Base-by-base conservation (phyloP, 2,888 invertebrate genomes). In the Tinea semifulvella region DNA sequence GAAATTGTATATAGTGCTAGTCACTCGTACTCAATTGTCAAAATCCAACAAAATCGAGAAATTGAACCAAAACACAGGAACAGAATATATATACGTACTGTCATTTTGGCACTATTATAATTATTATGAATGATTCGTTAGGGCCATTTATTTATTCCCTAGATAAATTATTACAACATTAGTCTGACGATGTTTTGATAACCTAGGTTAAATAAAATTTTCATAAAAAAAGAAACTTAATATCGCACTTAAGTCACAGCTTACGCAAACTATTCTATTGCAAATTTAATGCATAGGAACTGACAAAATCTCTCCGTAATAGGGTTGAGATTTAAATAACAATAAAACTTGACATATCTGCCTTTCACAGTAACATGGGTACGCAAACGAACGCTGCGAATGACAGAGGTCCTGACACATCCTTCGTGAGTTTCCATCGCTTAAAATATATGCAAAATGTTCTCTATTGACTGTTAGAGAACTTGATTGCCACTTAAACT, bases 331-430 rank as follows among this genome's bases (percentile, higher is more conserved):
- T 22, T 40, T 40, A 11, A 22, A 40, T 40, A 22, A 22, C 22
- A 40, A 40, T 22, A 14, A 22, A 11, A 22, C 18, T 19, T 40
- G 36, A 8, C 36, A 18, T n/a, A n/a, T 35, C 10, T 14, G 7
- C 35, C 35, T 10, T 36, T 22, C 5, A 7, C 2, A 3, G 20
- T 22, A 40, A 40, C 40, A 40, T 40, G 40, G 40, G 40, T 40
- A 22, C 18, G n/a, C n/a, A 22, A 36, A 36, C 36, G 22, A 40
- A 22, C 18, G 2, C 40, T 40, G 40, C 22, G 22, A 22, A 22
- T 40, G 40, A 40, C 40, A 40, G 40, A 40, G 40, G 40, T 40
- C 40, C 22, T 40, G 40, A 22, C 18, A n/a, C 13, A 8, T n/a
- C 20, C 22, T 40, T 11, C 40, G 11, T 22, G 40, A 17, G 14